Evolutionary conservation across 1,140 invertebrate genomes (phyloP).

Genomic region (Leptopilina clavipes): DNA sequence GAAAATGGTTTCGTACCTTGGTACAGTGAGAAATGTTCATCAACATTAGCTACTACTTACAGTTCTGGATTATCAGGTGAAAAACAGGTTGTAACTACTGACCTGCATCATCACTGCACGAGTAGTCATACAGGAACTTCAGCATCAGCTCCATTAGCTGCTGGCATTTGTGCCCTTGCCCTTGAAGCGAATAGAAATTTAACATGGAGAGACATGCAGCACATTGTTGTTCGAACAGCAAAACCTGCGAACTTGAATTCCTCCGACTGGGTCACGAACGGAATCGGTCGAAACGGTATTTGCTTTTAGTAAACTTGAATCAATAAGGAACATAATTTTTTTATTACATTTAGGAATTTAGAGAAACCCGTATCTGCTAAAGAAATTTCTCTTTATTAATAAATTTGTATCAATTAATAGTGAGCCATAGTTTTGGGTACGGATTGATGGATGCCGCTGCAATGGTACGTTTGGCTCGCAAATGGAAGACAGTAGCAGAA

Average conservation of each 20-base stretch:
- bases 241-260: conserved; percentile 88
- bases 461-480: conserved; percentile 91
- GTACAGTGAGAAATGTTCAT: conserved; percentile 94
- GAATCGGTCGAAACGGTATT: conserved; percentile 82
- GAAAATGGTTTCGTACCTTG: conserved; percentile 96
- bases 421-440: conserved; percentile 95
- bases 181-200: conserved; percentile 91
- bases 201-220: conserved; percentile 98
- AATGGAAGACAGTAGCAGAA: conserved; percentile 90
- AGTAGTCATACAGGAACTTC: conserved; percentile 93
- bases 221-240: conserved; percentile 91
- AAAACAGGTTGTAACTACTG: conserved; percentile 93
- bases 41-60: conserved; percentile 96
- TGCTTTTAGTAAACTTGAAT: no score
- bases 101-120: conserved; percentile 94
- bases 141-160: conserved; percentile 96
- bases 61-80: conserved; percentile 90
- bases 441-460: conserved; percentile 95
- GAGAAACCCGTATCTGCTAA: no score
- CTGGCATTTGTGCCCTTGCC: conserved; percentile 96
- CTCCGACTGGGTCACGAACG: conserved; percentile 88
- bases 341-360: no score
- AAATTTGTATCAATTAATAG: conserved; percentile 64
- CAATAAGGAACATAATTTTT: no score
- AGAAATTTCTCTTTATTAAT: neutral